A percentile compares a stretch with the other conserved stretches of the same genome.
Conservation (phyloP, 2,797 vertebrate species). For the Hipposideros larvatus region DNA sequence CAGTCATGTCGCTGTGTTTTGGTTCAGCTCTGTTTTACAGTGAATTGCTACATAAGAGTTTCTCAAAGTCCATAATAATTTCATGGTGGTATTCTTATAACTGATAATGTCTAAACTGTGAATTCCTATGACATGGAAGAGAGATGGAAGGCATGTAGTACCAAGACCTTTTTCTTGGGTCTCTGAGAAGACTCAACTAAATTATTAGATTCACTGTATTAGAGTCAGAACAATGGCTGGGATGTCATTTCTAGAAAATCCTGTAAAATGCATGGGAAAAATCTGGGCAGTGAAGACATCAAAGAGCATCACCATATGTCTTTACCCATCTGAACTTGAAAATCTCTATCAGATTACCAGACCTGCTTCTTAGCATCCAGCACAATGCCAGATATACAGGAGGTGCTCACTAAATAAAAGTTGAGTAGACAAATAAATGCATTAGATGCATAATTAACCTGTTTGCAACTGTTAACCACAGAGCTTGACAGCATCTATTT, state of each 20-base stretch:
- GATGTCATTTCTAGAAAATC: slow-evolving; percentile 27
- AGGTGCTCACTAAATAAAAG: not conserved
- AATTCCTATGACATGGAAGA: slow-evolving; percentile 8
- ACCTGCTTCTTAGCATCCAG: not conserved
- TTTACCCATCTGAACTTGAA: not conserved
- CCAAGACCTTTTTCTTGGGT: not conserved
- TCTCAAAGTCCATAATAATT: not conserved
- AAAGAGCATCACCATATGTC: not conserved
- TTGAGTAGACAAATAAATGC: not conserved
- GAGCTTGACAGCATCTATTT: not conserved
- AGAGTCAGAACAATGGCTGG: not conserved
- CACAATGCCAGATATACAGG: not conserved
- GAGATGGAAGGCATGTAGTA: not conserved
- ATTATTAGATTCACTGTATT: not conserved
- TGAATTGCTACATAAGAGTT: not conserved
- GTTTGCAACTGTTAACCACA: not conserved
- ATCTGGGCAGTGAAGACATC: not conserved
- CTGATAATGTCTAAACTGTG: not conserved
- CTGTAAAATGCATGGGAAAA: not conserved
- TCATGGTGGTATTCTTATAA: not conserved
- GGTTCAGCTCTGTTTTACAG: not conserved
- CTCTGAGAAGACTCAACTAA: slow-evolving; percentile 3
- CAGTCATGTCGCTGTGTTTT: slow-evolving; percentile 37
- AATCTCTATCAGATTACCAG: not conserved
- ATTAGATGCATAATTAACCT: not conserved